Percentiles rank a stretch among this genome's conserved stretches.
phyloP scores from a whole-genome alignment of 2,888 invertebrate species.

The Euzophera pinguis region DNA sequence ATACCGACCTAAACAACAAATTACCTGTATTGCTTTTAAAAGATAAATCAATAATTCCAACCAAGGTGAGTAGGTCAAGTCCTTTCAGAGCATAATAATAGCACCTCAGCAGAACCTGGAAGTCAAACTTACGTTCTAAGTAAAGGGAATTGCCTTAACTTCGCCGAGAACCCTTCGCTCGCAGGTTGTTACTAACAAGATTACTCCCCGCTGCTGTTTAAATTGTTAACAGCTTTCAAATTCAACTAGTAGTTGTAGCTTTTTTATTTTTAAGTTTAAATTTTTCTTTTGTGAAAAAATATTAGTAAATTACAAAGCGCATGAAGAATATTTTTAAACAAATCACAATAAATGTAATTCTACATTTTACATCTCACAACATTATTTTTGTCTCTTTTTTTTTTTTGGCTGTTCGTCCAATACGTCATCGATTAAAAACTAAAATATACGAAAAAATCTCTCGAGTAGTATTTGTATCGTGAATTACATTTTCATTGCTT shows the following conservation, averaged over 20 bases:
- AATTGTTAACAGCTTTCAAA: slow-evolving; percentile 49
- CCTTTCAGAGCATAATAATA: neutral
- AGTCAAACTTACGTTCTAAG: slow-evolving; percentile 38
- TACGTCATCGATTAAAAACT: no score
- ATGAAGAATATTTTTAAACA: no score
- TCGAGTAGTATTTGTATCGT: no score
- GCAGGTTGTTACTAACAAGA: slow-evolving; percentile 67
- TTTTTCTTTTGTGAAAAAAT: neutral
- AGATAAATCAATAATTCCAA: neutral
- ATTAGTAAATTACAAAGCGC: no score
- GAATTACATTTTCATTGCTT: no score
- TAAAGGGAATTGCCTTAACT: slow-evolving; percentile 65
- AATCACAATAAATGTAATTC: no score
- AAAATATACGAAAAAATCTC: no score
- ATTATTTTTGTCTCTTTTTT: no score
- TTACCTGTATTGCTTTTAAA: neutral
- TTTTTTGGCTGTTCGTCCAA: no score
- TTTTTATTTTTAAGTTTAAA: neutral
- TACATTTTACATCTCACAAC: no score
- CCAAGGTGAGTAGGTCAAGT: neutral
- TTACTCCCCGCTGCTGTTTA: slow-evolving; percentile 56
- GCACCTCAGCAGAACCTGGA: neutral
- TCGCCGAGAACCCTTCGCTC: slow-evolving; percentile 49
- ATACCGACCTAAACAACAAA: no score
- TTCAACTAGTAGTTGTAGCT: neutral